phyloP scores from a whole-genome alignment of 1,140 invertebrate genomes.

The Glossosoma conforme region DNA sequence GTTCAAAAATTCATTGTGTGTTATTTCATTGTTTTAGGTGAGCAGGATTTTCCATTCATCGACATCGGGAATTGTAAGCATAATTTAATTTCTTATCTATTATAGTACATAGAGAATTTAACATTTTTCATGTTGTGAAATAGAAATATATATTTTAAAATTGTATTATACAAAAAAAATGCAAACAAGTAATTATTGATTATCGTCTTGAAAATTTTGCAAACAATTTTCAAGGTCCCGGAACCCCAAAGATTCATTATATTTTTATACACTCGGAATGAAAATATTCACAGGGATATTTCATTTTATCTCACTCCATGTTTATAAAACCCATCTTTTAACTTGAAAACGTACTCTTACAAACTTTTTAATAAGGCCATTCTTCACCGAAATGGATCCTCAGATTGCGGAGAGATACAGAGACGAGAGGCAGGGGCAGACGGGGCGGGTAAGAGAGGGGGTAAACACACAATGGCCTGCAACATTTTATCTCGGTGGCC shows the following conservation, averaged over 20 bases:
- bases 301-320: slow-evolving; percentile 29
- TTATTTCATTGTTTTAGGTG: no score
- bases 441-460: slow-evolving; percentile 11
- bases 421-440: slow-evolving; percentile 9
- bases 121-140: no score
- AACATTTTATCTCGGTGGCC: slow-evolving; percentile 20
- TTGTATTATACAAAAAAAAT: background rate
- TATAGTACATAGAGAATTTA: no score
- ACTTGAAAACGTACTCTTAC: slow-evolving; percentile 26
- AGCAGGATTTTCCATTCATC: no score
- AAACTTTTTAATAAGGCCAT: slow-evolving; percentile 32
- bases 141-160: background rate
- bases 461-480: slow-evolving; percentile 26
- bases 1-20: no score
- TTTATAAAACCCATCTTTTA: slow-evolving; percentile 31
- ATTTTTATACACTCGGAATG: slow-evolving; percentile 26
- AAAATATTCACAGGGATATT: slow-evolving; percentile 24
- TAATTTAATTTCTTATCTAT: background rate
- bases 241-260: slow-evolving; percentile 24
- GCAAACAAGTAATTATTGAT: background rate
- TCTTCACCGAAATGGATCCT: slow-evolving; percentile 31
- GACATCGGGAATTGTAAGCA: no score
- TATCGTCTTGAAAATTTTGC: slow-evolving; percentile 4
- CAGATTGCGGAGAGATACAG: slow-evolving; percentile 29
- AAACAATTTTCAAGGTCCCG: slow-evolving; percentile 12